Conservation (phyloP, 2,797 vertebrate species). For the Clarias pachynema region DNA sequence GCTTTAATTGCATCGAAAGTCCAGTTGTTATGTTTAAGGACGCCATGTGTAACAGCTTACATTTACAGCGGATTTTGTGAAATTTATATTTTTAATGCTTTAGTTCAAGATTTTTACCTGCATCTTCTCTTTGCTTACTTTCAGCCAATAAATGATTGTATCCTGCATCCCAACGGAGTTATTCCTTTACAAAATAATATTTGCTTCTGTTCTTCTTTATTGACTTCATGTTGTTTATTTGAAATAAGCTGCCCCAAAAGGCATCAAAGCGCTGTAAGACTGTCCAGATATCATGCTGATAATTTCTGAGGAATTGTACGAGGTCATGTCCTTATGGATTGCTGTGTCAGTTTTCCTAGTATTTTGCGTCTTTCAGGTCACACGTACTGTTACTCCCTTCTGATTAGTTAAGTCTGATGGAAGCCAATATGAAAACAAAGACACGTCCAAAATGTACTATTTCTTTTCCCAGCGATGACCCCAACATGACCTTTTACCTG, state of each 20-base stretch:
- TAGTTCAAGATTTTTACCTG: background rate
- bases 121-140: background rate
- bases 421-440: background rate
- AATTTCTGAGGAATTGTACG: background rate
- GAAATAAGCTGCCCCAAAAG: background rate
- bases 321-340: background rate
- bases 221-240: background rate
- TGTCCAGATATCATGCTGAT: background rate
- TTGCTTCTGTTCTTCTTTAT: background rate
- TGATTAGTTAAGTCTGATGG: background rate
- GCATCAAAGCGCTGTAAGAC: background rate
- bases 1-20: background rate
- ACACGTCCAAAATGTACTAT: background rate
- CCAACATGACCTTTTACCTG: constrained; percentile 25
- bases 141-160: background rate
- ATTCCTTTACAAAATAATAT: background rate
- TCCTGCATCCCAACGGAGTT: background rate
- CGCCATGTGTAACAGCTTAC: background rate
- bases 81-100: background rate
- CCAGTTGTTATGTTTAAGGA: background rate
- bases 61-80: background rate
- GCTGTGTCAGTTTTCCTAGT: background rate
- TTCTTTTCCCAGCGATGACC: background rate
- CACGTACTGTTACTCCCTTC: background rate
- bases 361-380: background rate